Base-by-base conservation (phyloP, 2,113 vertebrate genomes). In the Apaloderma vittatum region DNA sequence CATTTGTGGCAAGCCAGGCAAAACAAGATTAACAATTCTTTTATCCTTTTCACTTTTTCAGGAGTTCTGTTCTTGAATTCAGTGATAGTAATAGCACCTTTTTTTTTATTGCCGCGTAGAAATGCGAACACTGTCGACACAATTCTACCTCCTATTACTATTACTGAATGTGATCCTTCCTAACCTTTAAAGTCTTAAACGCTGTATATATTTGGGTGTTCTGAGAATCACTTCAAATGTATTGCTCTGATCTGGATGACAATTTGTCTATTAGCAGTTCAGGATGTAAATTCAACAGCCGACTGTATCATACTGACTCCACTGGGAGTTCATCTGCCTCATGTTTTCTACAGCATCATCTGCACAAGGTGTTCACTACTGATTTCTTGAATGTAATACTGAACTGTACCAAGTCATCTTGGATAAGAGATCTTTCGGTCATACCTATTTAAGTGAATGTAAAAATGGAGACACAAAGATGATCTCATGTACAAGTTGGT, bases 81-180 rank as follows among this genome's bases (percentile, higher is more conserved):
- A 98, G 98, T 98, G 97, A 91, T 98, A 98, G 98, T 96, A 89
- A 94, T 97, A 97, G 97, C 82, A 68, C 18, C 85, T 86, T 88
- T 85, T 86, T 83, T 85, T 76, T 65, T 80, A 27, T 66, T 93
- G 76, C 79, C n/a, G 93, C 86, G 12, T 93, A 97, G 97, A 88
- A 91, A 93, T 51, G 94, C 3, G 86, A 96, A 71, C 93, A 88
- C 88, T 93, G 88, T 91, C 73, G 51, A 92, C 93, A 94, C 30
- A 48, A 67, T 90, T 91, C 94, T 96, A 8, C 85, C 86, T 96
- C 92, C 94, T 88, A 62, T 97, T 87, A 95, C 97, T 95, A 94
- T 97, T 95, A 97, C 97, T 92, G 98, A 94, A 96, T 92, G 95
- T 95, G 98, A 93, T 95, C 97, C 97, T 96, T 97, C 97, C 97